phyloP scores from a whole-genome alignment of 2,797 vertebrate genomes.

The Myotis findleyi region DNA sequence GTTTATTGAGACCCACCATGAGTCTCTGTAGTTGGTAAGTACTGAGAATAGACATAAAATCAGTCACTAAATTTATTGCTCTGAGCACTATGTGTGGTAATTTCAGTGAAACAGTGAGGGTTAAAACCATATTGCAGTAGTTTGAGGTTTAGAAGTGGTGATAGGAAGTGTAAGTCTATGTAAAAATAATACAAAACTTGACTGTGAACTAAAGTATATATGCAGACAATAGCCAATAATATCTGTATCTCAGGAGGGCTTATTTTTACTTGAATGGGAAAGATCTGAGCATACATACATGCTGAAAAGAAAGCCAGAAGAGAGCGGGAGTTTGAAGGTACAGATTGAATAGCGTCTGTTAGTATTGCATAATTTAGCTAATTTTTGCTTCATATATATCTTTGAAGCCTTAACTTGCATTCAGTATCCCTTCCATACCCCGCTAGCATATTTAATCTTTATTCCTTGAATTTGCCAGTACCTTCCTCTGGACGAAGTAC shows the following conservation, averaged over 20 bases:
- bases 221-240: neutral
- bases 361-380: neutral
- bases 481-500: neutral
- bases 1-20: neutral
- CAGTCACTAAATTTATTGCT: neutral
- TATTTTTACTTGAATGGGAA: constrained; percentile 48
- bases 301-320: neutral
- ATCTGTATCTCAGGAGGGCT: neutral
- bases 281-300: neutral
- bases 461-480: neutral
- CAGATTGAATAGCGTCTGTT: neutral
- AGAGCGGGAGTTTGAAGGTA: neutral
- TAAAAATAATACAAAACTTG: neutral
- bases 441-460: neutral
- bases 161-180: neutral
- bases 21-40: neutral
- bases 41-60: neutral
- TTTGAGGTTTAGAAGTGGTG: neutral
- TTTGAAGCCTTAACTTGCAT: neutral
- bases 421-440: neutral
- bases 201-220: neutral
- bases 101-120: neutral
- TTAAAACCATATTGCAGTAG: neutral
- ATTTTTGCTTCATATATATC: neutral
- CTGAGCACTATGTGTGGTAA: neutral